phyloP scores from a whole-genome alignment of 2,797 vertebrate species.

The Molossus molossus region DNA sequence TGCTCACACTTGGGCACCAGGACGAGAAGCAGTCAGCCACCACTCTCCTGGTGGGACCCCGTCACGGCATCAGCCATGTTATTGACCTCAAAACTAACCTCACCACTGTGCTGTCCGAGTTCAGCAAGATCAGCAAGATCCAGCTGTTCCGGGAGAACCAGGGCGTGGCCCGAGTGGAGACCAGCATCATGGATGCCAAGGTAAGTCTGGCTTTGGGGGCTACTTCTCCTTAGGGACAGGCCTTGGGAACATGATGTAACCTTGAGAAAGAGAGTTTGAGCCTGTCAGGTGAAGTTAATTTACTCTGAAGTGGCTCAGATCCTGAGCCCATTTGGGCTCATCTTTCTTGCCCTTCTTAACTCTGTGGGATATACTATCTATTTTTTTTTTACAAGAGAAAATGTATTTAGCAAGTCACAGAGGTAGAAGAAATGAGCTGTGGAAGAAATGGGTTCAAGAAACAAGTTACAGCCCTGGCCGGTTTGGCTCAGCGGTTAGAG shows the following conservation, averaged over 20 bases:
- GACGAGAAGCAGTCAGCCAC: constrained; percentile 98
- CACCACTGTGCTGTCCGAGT: constrained; percentile 98
- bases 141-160: constrained; percentile 98
- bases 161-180: constrained; percentile 97
- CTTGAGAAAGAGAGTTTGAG: not conserved
- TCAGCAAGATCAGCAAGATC: constrained; percentile 97
- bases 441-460: not conserved
- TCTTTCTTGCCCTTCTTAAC: constrained; percentile 58
- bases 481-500: no score
- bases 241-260: not conserved
- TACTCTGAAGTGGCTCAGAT: constrained; percentile 18
- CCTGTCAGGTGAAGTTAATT: not conserved
- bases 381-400: not conserved
- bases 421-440: not conserved
- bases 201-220: constrained; percentile 86
- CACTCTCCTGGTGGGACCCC: constrained; percentile 97
- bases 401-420: not conserved
- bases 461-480: not conserved
- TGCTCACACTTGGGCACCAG: constrained; percentile 86
- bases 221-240: accelerated
- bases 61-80: constrained; percentile 99
- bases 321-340: not conserved
- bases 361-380: not conserved
- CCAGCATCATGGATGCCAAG: constrained; percentile 97
- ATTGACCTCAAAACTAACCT: constrained; percentile 99